Evolutionary conservation across 2,888 invertebrate genomes (phyloP), one percentile per base, ranked within the genome.

Genomic region (Melanotus villosus): DNA sequence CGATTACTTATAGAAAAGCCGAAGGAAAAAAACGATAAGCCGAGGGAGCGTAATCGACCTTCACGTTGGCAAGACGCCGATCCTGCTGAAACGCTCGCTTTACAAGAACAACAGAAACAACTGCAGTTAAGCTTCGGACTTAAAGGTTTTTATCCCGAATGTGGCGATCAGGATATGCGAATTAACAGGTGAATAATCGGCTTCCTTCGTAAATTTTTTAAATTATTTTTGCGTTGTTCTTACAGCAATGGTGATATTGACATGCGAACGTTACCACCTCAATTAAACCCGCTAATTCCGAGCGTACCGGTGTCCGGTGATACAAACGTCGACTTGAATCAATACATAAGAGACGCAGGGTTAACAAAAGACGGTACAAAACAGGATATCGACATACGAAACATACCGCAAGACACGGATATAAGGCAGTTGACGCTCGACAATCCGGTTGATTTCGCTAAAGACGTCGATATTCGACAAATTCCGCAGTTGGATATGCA

Each of bases 391-490:
- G 81, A 81, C 57, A 80, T 80, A 7, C 62, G 80, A 30, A 63
- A 69, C 5, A 26, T 34, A 16, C 67, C 71, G 12, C 66, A 50
- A 36, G 65, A 70, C 43, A 54, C 54, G 1, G 72, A 73, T 34
- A 60, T 72, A 56, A 59, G 75, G 50, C 57, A 57, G 14, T 34
- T 65, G 18, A 45, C 16, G 7, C 16, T 57, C 3, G 50, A 50
- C n/a, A 43, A 21, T 7, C 43, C 74, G 36, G 72, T 81, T 10
- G 75, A 77, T 47, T 36, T 62, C n/a, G 71, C 79, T 10, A 84
- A 83, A 71, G 86, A 87, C 68, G 76, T 86, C 1, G 86, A 87
- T 76, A 82, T 86, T 18, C 80, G 87, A 34, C 84, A 85, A 68
- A 72, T 86, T 19, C 73, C 85, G 30, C 57, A 45, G n/a, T 66